A percentile compares a stretch with the other conserved stretches of the same genome.
Conservation (phyloP, 2,113 vertebrate genomes). For the Lamprotornis superbus region DNA sequence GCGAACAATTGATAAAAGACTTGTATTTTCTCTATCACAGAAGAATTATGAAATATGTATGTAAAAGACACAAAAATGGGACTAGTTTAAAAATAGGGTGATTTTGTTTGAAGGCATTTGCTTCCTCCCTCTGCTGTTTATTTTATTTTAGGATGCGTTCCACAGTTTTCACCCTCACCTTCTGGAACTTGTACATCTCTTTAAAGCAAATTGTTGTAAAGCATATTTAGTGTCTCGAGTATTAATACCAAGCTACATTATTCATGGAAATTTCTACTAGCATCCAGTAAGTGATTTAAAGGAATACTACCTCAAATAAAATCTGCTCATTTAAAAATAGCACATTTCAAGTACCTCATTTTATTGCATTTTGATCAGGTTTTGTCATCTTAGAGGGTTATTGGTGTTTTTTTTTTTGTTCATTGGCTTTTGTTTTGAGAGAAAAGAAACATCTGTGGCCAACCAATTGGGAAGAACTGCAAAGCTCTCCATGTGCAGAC, state of each 20-base stretch:
- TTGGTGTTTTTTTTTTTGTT: background rate
- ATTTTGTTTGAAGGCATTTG: slow-evolving; percentile 26
- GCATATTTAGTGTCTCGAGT: background rate
- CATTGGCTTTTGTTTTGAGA: background rate
- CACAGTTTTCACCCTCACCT: slow-evolving; percentile 23
- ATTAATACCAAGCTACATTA: background rate
- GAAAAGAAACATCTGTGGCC: background rate
- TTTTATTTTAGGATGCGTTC: slow-evolving; percentile 22
- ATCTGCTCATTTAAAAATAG: background rate
- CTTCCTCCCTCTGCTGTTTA: slow-evolving; percentile 32
- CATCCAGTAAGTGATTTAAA: background rate
- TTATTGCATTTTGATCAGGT: background rate
- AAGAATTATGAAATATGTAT: background rate
- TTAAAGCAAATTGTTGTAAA: background rate
- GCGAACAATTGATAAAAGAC: background rate
- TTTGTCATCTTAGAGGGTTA: background rate
- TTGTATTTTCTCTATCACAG: background rate
- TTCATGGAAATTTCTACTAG: background rate
- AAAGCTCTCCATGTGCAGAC: background rate
- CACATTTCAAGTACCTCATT: rapidly evolving
- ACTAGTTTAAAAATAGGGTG: background rate
- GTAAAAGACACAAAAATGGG: background rate
- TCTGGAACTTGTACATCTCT: slow-evolving; percentile 35
- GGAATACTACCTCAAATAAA: background rate
- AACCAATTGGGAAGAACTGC: rapidly evolving